Base-by-base conservation (phyloP, 2,113 vertebrate species). In the Pristiophorus japonicus region DNA sequence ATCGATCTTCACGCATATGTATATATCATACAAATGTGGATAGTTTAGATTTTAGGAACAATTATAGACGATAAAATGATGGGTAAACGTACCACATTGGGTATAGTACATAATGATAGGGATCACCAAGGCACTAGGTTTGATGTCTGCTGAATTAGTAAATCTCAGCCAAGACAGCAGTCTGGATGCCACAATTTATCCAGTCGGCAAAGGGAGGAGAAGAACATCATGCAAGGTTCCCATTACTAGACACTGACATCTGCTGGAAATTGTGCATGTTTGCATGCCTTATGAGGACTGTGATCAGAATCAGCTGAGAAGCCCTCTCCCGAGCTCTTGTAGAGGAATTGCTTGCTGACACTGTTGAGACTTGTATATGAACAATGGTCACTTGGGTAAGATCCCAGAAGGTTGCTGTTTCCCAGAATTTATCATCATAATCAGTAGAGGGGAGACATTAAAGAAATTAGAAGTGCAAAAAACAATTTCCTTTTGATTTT, bases 261-360 rank as follows among this genome's bases (percentile, higher is more conserved):
- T 92, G 20, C 88, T 92, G 88, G 88, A 92, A 92, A 38, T 63
- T 24, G 34, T n/a, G n/a, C n/a, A n/a, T n/a, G n/a, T 88, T 88
- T 88, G 85, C 4, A 38, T 62, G 88, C 34, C 14, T 11, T 59
- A 16, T 62, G 30, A 91, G 34, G 2, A 10, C n/a, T 38, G n/a
- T 38, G 59, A 63, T 92, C 11, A 90, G 62, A 81, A 30, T 75
- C 24, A 34, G 11, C 12, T 81, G 75, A 4, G 75, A 81, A 38
- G 42, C 27, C 51, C 51, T 51, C 51, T 51, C 51, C 51, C 51
- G 2, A 2, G 51, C 51, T 4, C 51, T 75, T 34, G 8, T 75
- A 0, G 3, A 38, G 8, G n/a, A 81, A 81, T 8, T 42, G 75
- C n/a, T 81, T 42, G 75, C 18, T 81, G 38, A 42, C 20, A 42